Conservation (phyloP, 2,113 vertebrate species). For the Seriola rivoliana region DNA sequence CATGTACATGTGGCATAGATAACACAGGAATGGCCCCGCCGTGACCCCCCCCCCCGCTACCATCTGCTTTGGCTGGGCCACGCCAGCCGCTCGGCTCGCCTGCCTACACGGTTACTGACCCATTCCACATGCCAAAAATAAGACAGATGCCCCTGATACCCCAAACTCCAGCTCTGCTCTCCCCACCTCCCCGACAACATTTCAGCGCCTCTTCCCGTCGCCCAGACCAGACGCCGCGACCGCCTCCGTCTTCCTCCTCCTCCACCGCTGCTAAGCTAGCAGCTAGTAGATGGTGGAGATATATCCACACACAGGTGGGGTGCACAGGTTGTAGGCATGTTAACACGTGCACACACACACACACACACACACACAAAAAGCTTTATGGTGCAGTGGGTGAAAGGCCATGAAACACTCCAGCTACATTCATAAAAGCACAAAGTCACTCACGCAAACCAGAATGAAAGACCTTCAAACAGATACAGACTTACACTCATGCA, state of each 20-base stretch:
- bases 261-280: constrained; percentile 35
- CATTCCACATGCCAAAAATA: constrained; percentile 79
- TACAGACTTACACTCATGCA: constrained; percentile 3
- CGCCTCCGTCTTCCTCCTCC: constrained; percentile 55
- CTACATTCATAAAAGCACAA: background rate
- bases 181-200: constrained; percentile 40
- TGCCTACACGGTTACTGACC: constrained; percentile 67
- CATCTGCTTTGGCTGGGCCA: constrained; percentile 73
- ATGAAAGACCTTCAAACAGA: constrained; percentile 31
- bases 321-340: constrained; percentile 7
- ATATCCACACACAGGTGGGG: constrained; percentile 24
- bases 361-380: background rate
- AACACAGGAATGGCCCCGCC: constrained; percentile 64
- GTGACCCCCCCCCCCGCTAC: constrained; percentile 48
- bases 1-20: constrained; percentile 73
- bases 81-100: constrained; percentile 53
- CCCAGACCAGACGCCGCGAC: constrained; percentile 64
- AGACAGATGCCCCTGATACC: constrained; percentile 78
- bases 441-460: constrained; percentile 2
- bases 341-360: background rate
- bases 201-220: constrained; percentile 65
- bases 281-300: background rate
- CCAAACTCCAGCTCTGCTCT: constrained; percentile 23
- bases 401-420: background rate
- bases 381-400: background rate